These are phyloP conservation scores for Aporrectodea caliginosa DNA, from an alignment of 1,140 invertebrate species.

Conservation along the genomic window DNA sequence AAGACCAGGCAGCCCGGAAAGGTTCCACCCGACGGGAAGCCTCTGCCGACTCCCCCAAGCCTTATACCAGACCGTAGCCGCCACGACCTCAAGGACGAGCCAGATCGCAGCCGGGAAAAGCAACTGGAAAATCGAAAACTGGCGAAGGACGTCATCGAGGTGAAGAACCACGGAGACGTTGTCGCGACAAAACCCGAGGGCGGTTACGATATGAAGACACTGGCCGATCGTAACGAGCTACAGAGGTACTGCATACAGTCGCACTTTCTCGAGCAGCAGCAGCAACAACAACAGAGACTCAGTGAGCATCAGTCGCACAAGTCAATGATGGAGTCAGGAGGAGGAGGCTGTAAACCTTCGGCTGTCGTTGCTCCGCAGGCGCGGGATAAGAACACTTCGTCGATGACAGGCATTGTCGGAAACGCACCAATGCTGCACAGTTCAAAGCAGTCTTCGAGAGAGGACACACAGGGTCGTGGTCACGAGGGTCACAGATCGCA, in stretches of 20 bases:
- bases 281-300: constrained; percentile 11
- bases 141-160: not conserved
- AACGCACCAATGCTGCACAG: not conserved
- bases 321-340: not conserved
- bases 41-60: constrained; percentile 20
- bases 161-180: not conserved
- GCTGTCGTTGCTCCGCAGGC: constrained; percentile 19
- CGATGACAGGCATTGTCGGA: not conserved
- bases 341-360: constrained; percentile 10
- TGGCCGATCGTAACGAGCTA: not conserved
- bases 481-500: not conserved
- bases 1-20: not conserved
- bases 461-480: not conserved
- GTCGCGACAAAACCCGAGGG: not conserved
- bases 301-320: not conserved
- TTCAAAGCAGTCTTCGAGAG: not conserved
- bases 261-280: constrained; percentile 12
- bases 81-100: not conserved
- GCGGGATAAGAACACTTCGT: not conserved
- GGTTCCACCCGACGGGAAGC: not conserved
- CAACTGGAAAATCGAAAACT: not conserved
- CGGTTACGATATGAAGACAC: not conserved
- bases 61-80: constrained; percentile 20
- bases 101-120: not conserved
- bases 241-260: constrained; percentile 7